Evolutionary conservation across 2,797 vertebrate species (phyloP).

Genomic region (Pantherophis vulpinus): DNA sequence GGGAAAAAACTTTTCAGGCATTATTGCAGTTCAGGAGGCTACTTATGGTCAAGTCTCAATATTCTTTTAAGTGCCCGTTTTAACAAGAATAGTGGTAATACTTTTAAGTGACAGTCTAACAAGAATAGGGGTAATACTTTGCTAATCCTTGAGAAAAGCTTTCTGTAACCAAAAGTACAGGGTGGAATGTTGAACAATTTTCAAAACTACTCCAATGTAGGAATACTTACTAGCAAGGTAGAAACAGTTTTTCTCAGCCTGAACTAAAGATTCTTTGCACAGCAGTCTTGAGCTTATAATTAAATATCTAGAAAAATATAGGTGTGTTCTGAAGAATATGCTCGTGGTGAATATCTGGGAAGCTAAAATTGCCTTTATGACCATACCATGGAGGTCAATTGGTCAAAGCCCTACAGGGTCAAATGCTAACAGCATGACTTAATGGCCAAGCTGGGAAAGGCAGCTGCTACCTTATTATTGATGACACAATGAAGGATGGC

Average conservation of each 20-base stretch:
- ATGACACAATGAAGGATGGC: background rate
- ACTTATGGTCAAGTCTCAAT: background rate
- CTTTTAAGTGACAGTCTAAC: background rate
- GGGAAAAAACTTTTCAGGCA: background rate
- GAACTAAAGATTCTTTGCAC: background rate
- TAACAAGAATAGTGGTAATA: background rate
- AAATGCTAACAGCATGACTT: background rate
- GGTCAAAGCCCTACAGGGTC: background rate
- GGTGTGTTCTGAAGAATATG: background rate
- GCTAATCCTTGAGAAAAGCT: background rate
- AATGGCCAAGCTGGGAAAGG: background rate
- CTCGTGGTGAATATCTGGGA: background rate
- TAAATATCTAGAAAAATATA: background rate
- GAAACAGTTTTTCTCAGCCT: background rate
- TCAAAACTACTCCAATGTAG: background rate
- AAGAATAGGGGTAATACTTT: background rate
- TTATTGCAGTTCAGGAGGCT: background rate
- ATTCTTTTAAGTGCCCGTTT: background rate
- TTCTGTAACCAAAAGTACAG: background rate
- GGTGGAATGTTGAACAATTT: background rate
- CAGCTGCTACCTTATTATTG: background rate
- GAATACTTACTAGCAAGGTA: background rate
- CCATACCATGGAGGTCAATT: background rate
- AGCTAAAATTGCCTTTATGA: background rate
- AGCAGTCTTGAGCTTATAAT: background rate